phyloP scores from a whole-genome alignment of 2,113 vertebrate genomes.

The Anthoscopus minutus region DNA sequence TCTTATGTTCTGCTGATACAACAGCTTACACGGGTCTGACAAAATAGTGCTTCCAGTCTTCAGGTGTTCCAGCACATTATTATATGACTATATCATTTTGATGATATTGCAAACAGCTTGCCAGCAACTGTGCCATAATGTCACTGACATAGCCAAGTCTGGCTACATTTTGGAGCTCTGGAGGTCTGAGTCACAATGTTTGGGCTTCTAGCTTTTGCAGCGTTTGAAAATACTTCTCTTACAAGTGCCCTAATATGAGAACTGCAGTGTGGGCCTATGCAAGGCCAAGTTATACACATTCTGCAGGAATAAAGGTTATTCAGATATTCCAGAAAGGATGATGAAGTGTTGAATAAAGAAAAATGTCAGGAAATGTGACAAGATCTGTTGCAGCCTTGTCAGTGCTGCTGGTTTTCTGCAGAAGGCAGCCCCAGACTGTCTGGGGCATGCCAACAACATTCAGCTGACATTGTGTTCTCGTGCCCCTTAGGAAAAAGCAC shows the following conservation, averaged over 20 bases:
- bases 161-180: background rate
- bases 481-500: background rate
- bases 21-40: background rate
- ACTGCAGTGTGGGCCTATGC: background rate
- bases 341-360: background rate
- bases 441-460: background rate
- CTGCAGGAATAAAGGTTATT: background rate
- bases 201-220: background rate
- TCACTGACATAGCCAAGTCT: background rate
- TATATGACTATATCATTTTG: background rate
- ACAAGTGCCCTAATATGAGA: background rate
- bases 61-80: background rate
- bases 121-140: background rate
- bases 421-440: fast-evolving
- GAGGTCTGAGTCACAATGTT: background rate
- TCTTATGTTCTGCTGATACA: background rate
- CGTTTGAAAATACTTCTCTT: background rate
- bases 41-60: background rate
- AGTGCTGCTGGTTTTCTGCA: background rate
- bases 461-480: background rate
- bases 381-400: background rate
- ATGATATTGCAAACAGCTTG: background rate
- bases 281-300: background rate
- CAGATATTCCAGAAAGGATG: background rate
- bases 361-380: background rate